These are phyloP conservation scores for Phaedon cochleariae DNA, from an alignment of 2,888 invertebrate genomes.

Conservation along the genomic window DNA sequence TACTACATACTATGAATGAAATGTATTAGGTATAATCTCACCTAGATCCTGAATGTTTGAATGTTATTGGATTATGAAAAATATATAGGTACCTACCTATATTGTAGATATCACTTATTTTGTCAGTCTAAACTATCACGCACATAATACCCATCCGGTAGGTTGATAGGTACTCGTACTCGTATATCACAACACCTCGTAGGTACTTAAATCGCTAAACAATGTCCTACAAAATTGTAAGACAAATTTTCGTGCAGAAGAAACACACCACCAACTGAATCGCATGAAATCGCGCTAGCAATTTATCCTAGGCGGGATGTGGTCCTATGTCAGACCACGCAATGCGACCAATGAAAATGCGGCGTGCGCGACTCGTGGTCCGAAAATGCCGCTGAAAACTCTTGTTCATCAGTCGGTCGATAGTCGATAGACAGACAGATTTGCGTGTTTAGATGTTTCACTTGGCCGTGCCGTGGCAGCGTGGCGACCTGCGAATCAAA, in stretches of 20 bases:
- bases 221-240: neutral
- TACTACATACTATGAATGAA: too few relatives aligned
- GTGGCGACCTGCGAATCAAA: conserved; percentile 11
- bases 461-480: too few relatives aligned
- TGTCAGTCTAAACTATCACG: neutral
- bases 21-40: too few relatives aligned
- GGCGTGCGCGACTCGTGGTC: conserved; percentile 57
- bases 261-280: conserved; percentile 35
- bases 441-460: neutral
- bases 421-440: neutral
- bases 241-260: conserved; percentile 4
- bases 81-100: too few relatives aligned
- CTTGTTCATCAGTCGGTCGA: conserved; percentile 17
- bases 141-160: neutral
- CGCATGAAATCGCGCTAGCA: conserved; percentile 48
- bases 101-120: too few relatives aligned
- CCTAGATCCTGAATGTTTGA: too few relatives aligned
- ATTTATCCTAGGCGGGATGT: conserved; percentile 65
- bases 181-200: too few relatives aligned
- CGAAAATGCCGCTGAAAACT: conserved; percentile 47
- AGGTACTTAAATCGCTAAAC: too few relatives aligned
- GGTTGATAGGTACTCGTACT: too few relatives aligned
- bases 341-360: conserved; percentile 69
- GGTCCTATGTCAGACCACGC: conserved; percentile 83
- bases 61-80: too few relatives aligned